Evolutionary conservation across 2,888 invertebrate species (phyloP).

Genomic region (Chromoteleia sp.): DNA sequence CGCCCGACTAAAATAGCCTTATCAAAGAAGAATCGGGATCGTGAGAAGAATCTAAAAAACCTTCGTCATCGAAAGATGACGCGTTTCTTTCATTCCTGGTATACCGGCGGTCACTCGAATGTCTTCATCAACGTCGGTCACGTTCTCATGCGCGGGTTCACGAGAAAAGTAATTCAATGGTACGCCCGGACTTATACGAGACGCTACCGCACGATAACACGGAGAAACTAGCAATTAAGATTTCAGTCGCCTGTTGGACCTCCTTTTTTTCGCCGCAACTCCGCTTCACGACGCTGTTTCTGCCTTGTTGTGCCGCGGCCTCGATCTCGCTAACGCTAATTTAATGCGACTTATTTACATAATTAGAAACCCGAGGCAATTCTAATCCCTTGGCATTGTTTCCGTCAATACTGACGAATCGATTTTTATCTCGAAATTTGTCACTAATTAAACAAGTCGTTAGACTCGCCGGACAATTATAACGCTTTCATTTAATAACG

Average conservation of each 20-base stretch:
- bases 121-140: constrained; percentile 69
- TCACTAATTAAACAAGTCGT: constrained; percentile 6
- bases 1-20: constrained; percentile 49
- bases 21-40: constrained; percentile 62
- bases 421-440: neutral
- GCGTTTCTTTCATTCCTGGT: constrained; percentile 52
- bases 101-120: constrained; percentile 52
- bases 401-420: neutral
- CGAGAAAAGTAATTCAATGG: constrained; percentile 69
- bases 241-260: constrained; percentile 75
- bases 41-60: constrained; percentile 59
- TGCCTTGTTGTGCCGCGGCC: constrained; percentile 24
- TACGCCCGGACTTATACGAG: constrained; percentile 54
- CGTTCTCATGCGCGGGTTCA: constrained; percentile 56
- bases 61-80: constrained; percentile 51
- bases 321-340: constrained; percentile 28
- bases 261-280: constrained; percentile 27
- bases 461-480: no score
- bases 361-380: constrained; percentile 23
- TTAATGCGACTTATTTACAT: constrained; percentile 50
- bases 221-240: constrained; percentile 80
- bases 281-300: constrained; percentile 9
- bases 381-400: constrained; percentile 33
- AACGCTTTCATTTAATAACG: no score
- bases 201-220: constrained; percentile 73